These are phyloP conservation scores for Talpa occidentalis DNA, from an alignment of 2,113 vertebrate species.

Conservation along the genomic window DNA sequence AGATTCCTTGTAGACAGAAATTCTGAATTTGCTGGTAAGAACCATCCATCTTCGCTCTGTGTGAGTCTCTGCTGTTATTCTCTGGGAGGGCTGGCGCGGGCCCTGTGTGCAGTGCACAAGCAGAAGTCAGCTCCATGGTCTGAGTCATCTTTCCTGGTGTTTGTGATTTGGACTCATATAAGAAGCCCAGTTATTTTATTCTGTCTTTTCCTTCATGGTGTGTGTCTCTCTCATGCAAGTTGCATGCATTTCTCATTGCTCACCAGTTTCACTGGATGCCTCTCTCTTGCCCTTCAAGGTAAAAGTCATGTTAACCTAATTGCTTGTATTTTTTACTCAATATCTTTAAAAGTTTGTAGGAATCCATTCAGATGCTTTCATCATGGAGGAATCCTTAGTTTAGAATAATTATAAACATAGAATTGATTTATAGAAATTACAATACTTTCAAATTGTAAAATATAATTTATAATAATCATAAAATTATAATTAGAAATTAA, in stretches of 20 bases:
- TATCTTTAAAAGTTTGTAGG: not conserved
- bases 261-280: not conserved
- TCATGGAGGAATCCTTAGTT: not conserved
- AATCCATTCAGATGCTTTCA: not conserved
- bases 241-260: not conserved
- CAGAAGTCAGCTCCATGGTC: fast-evolving
- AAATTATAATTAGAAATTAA: not conserved
- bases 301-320: not conserved
- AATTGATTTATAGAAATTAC: not conserved
- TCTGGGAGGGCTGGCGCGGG: not conserved
- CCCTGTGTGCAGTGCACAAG: not conserved
- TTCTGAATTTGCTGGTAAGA: not conserved
- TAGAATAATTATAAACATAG: not conserved
- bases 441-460: too few species aligned
- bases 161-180: not conserved
- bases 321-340: not conserved
- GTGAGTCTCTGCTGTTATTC: not conserved
- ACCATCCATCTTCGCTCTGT: fast-evolving
- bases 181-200: not conserved
- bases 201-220: not conserved
- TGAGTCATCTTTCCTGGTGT: not conserved
- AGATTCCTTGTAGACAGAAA: not conserved
- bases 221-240: not conserved
- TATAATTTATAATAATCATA: not conserved
- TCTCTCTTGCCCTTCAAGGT: not conserved